Evolutionary conservation across 2,113 vertebrate genomes (phyloP).

Genomic region (Hymenochirus boettgeri): DNA sequence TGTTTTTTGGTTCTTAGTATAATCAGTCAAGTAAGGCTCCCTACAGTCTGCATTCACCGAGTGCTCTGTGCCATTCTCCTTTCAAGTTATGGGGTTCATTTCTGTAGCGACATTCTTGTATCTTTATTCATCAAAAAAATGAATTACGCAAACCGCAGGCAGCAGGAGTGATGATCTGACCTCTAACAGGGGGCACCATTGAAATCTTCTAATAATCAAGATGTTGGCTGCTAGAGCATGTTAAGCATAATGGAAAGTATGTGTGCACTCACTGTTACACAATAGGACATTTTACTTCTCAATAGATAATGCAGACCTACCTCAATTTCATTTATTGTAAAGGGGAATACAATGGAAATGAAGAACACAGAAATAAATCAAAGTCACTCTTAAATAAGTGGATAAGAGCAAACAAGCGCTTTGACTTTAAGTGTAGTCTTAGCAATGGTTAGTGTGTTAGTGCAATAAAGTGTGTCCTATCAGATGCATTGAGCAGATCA

Average conservation of each 20-base stretch:
- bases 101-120: not conserved
- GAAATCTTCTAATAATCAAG: not conserved
- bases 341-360: no score
- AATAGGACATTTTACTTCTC: not conserved
- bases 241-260: not conserved
- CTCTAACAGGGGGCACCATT: not conserved
- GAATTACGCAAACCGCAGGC: not conserved
- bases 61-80: not conserved
- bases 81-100: not conserved
- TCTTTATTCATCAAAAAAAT: not conserved
- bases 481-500: no score
- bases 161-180: not conserved
- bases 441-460: no score
- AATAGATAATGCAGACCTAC: not conserved
- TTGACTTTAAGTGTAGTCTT: no score
- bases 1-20: not conserved
- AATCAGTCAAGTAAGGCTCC: not conserved
- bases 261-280: not conserved
- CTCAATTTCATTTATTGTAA: not conserved
- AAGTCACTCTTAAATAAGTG: no score
- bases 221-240: not conserved
- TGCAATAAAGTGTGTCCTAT: no score
- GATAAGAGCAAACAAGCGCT: no score
- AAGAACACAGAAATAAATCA: no score
- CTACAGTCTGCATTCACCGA: not conserved